Conservation (phyloP, 2,797 vertebrate genomes). For the Morelia viridis region DNA sequence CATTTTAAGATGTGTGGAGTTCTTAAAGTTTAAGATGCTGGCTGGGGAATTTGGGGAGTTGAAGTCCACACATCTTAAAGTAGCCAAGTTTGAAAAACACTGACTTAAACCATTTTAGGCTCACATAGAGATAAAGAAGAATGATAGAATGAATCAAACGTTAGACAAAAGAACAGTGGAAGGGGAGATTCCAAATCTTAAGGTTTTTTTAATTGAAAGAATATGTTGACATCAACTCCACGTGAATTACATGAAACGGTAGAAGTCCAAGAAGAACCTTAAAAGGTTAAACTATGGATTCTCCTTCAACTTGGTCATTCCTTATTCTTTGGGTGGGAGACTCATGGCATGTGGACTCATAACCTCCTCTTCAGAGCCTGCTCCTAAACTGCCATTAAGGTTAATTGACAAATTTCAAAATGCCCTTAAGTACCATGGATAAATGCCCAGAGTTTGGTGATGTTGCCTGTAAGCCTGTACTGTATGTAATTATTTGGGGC, state of each 20-base stretch:
- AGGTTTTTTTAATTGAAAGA: conserved; percentile 38
- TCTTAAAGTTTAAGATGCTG: too few relatives aligned
- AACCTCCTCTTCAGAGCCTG: background rate
- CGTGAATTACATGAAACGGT: conserved; percentile 29
- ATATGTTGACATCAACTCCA: conserved; percentile 47
- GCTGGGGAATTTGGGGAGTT: too few relatives aligned
- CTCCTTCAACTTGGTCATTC: background rate
- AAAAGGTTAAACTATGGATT: conserved; percentile 28
- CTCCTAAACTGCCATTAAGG: too few relatives aligned
- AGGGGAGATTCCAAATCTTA: background rate
- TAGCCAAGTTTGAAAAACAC: background rate
- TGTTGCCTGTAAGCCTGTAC: background rate
- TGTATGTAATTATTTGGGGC: background rate
- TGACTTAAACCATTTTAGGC: background rate
- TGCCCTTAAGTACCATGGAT: background rate
- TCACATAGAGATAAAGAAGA: conserved; percentile 14
- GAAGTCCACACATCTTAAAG: background rate
- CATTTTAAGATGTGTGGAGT: background rate
- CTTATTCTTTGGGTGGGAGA: conserved; percentile 22
- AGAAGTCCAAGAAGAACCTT: conserved; percentile 40
- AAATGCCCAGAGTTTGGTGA: background rate
- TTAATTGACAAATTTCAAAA: background rate
- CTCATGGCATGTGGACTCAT: background rate
- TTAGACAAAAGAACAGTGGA: background rate
- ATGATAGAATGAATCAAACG: background rate